Percentiles rank a stretch among this genome's conserved stretches.
These are phyloP conservation scores for Pantala flavescens DNA, from an alignment of 1,140 invertebrate species.

Conservation along the genomic window DNA sequence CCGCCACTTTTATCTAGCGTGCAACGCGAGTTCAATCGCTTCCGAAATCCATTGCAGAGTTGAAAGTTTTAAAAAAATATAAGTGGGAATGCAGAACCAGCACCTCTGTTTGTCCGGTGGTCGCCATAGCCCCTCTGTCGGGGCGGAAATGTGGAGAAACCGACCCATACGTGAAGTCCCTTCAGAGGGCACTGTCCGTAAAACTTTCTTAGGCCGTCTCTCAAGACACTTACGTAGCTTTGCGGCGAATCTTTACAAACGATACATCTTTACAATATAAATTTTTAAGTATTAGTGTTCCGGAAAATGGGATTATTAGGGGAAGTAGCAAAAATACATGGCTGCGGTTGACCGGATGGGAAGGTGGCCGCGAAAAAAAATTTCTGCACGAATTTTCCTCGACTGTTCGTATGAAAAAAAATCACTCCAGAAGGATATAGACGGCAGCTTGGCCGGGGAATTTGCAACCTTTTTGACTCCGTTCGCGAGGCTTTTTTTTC, in stretches of 20 bases:
- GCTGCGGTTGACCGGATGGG: background rate
- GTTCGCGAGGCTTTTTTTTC: no score
- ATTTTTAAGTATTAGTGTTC: slow-evolving; percentile 2
- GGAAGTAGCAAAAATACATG: background rate
- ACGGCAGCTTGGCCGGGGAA: background rate
- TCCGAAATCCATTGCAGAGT: background rate
- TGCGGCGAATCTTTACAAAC: no score
- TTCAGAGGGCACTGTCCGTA: no score
- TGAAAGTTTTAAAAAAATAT: background rate
- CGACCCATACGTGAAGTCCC: no score
- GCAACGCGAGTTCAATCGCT: background rate
- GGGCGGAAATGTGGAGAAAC: no score
- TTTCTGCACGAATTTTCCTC: background rate
- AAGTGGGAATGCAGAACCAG: slow-evolving; percentile 4
- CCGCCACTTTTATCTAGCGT: no score
- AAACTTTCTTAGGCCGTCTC: no score
- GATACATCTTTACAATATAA: no score
- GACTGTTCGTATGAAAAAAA: background rate
- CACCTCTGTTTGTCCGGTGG: background rate
- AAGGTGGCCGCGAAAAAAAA: background rate
- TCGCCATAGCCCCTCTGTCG: no score
- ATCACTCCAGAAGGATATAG: background rate
- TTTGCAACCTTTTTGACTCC: background rate
- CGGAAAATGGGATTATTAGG: background rate
- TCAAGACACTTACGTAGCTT: no score